Evolutionary conservation across 2,797 vertebrate genomes (phyloP).

Genomic region (Cyclura pinguis): DNA sequence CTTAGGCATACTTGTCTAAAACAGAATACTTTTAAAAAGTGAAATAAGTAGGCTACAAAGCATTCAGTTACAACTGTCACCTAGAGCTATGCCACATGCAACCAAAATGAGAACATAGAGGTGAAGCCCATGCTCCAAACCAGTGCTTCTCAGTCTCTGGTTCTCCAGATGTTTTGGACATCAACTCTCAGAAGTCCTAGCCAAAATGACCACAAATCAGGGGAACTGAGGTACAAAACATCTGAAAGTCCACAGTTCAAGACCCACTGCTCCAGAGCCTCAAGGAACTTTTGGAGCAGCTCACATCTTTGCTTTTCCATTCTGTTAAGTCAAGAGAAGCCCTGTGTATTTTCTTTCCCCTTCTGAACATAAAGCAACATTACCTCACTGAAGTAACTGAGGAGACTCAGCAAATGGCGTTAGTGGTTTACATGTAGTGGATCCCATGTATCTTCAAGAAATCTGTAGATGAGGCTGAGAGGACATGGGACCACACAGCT

Average conservation of each 20-base stretch:
- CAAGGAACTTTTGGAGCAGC: not conserved
- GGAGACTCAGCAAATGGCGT: not conserved
- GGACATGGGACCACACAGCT: not conserved
- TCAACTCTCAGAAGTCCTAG: no score
- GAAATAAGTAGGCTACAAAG: rapidly evolving
- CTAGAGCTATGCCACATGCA: rapidly evolving
- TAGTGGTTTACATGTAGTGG: not conserved
- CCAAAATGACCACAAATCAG: no score
- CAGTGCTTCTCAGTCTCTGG: not conserved
- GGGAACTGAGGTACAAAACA: no score
- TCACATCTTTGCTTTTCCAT: not conserved
- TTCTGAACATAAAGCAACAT: not conserved
- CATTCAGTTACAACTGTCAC: not conserved
- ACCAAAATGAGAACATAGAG: not conserved
- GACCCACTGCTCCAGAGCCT: not conserved
- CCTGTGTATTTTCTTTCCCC: not conserved
- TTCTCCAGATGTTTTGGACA: no score
- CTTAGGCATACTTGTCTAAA: not conserved
- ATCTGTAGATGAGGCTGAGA: not conserved
- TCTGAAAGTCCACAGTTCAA: no score
- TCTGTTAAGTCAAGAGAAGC: not conserved
- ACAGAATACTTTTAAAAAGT: not conserved
- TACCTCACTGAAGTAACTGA: not conserved
- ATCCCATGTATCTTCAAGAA: not conserved
- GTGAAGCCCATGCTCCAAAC: not conserved